A percentile compares a stretch with the other conserved stretches of the same genome.
phyloP scores from a whole-genome alignment of 1,140 invertebrate species.

The Nasonia longicornis region DNA sequence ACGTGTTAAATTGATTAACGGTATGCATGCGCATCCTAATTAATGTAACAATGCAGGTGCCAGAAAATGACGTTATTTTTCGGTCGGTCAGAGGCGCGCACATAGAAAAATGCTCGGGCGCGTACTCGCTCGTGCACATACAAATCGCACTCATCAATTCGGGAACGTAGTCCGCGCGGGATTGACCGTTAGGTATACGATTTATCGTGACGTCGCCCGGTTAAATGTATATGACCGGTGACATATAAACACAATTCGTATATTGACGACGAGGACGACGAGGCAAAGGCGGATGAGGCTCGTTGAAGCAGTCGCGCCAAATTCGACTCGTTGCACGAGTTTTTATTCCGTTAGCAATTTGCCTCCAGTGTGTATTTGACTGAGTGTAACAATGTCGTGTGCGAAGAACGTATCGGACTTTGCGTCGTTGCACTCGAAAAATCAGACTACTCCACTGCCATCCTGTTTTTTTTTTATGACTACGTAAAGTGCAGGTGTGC shows the following conservation, averaged over 20 bases:
- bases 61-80: neutral
- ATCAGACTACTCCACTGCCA: neutral
- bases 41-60: constrained; percentile 1
- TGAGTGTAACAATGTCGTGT: constrained; percentile 14
- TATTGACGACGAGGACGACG: neutral
- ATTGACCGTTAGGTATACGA: constrained; percentile 34
- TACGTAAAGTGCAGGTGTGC: constrained; percentile 1
- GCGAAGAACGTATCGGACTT: constrained; percentile 11
- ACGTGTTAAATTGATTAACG: neutral
- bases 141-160: constrained; percentile 34
- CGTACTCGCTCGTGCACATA: neutral
- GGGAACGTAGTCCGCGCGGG: constrained; percentile 2
- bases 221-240: constrained; percentile 36
- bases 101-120: neutral
- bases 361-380: neutral
- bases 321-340: constrained; percentile 25
- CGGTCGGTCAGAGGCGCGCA: neutral
- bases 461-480: neutral
- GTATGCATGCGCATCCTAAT: neutral
- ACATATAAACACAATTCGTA: constrained; percentile 46
- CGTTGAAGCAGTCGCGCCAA: constrained; percentile 35
- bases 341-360: constrained; percentile 43
- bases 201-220: constrained; percentile 24
- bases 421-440: constrained; percentile 41
- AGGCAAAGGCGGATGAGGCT: constrained; percentile 31